Percentiles rank a stretch among this genome's conserved stretches.
These are phyloP conservation scores for Zygogramma bicolorata DNA, from an alignment of 2,888 invertebrate genomes.

Conservation along the genomic window DNA sequence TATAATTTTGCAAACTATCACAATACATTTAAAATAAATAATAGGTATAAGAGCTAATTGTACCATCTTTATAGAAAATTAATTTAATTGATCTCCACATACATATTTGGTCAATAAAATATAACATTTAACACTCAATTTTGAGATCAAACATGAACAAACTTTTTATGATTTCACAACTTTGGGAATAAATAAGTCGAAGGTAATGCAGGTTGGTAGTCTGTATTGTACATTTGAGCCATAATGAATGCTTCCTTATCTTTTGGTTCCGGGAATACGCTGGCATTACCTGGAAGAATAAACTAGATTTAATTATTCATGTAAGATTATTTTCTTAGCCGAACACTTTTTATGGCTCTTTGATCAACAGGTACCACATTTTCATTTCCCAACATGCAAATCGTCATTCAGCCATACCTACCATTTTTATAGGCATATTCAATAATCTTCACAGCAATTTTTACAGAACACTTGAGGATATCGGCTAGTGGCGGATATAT, in stretches of 20 bases:
- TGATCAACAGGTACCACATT: too few relatives aligned
- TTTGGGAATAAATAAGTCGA: slow-evolving; percentile 73
- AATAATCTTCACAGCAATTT: slow-evolving; percentile 85
- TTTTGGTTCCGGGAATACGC: slow-evolving; percentile 82
- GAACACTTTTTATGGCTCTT: too few relatives aligned
- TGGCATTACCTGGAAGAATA: slow-evolving; percentile 79
- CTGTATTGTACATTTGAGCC: slow-evolving; percentile 84
- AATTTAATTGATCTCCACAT: not conserved
- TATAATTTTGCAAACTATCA: slow-evolving; percentile 17
- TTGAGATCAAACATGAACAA: not conserved
- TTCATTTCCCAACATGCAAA: too few relatives aligned
- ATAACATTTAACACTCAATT: not conserved
- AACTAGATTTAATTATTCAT: too few relatives aligned
- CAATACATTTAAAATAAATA: slow-evolving; percentile 15
- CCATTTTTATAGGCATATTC: slow-evolving; percentile 85
- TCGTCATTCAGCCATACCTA: slow-evolving; percentile 64
- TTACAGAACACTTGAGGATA: slow-evolving; percentile 88
- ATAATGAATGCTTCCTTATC: slow-evolving; percentile 81
- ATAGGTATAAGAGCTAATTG: not conserved
- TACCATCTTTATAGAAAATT: not conserved
- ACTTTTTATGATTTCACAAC: slow-evolving; percentile 29
- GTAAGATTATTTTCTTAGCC: too few relatives aligned
- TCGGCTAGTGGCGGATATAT: slow-evolving; percentile 90
- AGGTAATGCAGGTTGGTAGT: slow-evolving; percentile 78
- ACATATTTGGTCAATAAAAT: slow-evolving; percentile 1